A percentile compares a stretch with the other conserved stretches of the same genome.
These are phyloP conservation scores for Tympanuchus pallidicinctus DNA, from an alignment of 2,113 vertebrate genomes.

Conservation along the genomic window DNA sequence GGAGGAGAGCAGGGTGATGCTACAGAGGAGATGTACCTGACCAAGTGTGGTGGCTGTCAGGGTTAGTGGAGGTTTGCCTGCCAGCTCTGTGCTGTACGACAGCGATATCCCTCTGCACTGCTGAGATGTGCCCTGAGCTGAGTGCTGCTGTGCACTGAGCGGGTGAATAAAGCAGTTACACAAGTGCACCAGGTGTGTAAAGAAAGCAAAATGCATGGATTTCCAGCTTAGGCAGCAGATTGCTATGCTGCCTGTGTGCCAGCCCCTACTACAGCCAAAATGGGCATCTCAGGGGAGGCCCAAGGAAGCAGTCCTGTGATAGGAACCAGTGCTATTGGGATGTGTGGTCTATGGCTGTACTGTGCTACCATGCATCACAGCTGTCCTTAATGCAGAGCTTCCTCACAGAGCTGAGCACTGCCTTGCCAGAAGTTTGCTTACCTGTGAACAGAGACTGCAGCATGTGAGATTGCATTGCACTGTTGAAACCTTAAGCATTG, in stretches of 20 bases:
- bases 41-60: accelerated
- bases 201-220: not conserved
- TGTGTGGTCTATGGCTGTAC: not conserved
- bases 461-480: accelerated
- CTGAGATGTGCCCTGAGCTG: accelerated
- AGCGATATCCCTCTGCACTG: accelerated
- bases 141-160: not conserved
- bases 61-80: not conserved
- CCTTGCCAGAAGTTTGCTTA: accelerated
- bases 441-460: accelerated
- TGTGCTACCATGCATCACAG: not conserved
- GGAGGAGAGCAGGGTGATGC: accelerated
- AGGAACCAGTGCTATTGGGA: accelerated
- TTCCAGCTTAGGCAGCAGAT: not conserved
- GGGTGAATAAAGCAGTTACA: not conserved
- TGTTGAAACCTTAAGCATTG: not conserved
- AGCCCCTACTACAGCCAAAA: accelerated
- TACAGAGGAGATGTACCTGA: accelerated
- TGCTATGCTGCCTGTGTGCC: not conserved
- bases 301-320: not conserved
- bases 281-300: accelerated
- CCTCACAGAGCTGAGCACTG: accelerated
- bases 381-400: not conserved
- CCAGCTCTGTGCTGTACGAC: accelerated
- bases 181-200: not conserved